These are phyloP conservation scores for Protaetia brevitarsis DNA, from an alignment of 1,140 invertebrate genomes.

Conservation along the genomic window DNA sequence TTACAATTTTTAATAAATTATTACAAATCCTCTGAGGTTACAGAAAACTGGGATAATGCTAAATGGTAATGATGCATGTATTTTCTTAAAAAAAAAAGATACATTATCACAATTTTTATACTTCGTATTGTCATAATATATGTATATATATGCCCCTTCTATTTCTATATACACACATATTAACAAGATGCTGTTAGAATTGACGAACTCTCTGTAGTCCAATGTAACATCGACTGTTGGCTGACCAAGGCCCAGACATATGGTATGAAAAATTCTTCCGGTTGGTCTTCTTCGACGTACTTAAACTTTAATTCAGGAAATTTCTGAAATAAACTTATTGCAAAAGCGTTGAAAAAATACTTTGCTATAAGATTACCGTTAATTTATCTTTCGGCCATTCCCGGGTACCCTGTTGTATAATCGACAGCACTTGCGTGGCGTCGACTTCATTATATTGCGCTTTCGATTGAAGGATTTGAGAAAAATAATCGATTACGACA, in stretches of 20 bases:
- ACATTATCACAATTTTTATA: conserved; percentile 13
- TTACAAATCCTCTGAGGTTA: conserved; percentile 14
- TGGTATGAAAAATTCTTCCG: conserved; percentile 98
- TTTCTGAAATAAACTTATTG: conserved; percentile 67
- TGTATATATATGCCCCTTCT: neutral
- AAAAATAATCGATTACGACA: conserved; percentile 64
- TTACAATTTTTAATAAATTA: conserved; percentile 11
- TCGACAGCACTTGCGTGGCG: conserved; percentile 78
- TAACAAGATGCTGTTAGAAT: conserved; percentile 39
- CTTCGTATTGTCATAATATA: conserved; percentile 1
- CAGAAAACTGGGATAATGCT: neutral
- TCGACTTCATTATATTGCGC: conserved; percentile 60
- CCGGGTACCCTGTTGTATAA: conserved; percentile 82
- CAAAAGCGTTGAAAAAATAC: neutral
- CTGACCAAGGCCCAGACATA: conserved; percentile 95
- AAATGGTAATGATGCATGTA: neutral
- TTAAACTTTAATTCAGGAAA: conserved; percentile 98
- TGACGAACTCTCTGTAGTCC: conserved; percentile 52
- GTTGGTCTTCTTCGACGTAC: conserved; percentile 98
- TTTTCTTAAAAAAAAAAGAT: neutral
- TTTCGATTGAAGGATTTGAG: conserved; percentile 40
- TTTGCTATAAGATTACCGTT: conserved; percentile 60
- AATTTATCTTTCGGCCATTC: conserved; percentile 90
- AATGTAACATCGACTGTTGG: conserved; percentile 76
- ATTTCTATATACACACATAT: conserved; percentile 23